Conservation (phyloP, 2,888 invertebrate species). For the Campoplex nolae region DNA sequence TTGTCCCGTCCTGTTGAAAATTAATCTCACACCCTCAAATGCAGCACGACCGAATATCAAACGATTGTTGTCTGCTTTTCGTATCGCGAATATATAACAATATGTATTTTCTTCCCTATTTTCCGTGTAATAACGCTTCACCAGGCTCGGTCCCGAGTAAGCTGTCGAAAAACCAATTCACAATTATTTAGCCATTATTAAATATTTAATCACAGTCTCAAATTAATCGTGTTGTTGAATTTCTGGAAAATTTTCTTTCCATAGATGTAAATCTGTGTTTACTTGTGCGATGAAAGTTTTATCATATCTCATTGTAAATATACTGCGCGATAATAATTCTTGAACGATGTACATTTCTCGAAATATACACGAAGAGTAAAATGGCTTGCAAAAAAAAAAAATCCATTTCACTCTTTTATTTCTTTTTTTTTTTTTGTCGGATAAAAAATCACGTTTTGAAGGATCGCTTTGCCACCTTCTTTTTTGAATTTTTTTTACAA, state of each 20-base stretch:
- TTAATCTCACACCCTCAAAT: constrained; percentile 60
- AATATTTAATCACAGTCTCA: neutral
- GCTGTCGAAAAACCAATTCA: constrained; percentile 42
- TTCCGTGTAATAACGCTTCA: constrained; percentile 58
- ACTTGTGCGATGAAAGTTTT: neutral
- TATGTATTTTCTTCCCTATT: constrained; percentile 41
- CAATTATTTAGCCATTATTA: neutral
- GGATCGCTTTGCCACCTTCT: neutral
- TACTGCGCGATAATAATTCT: neutral
- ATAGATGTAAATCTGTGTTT: neutral
- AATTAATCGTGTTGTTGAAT: neutral
- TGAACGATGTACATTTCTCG: neutral
- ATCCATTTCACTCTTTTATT: neutral
- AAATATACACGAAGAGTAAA: neutral
- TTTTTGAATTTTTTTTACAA: neutral
- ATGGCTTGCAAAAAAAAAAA: neutral
- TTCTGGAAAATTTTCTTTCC: neutral
- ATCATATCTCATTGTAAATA: constrained; percentile 1
- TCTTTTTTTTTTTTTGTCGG: neutral
- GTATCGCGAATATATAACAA: constrained; percentile 64
- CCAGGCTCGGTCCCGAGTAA: constrained; percentile 59
- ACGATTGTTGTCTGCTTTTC: constrained; percentile 41
- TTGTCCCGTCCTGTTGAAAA: constrained; percentile 58
- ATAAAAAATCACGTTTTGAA: neutral
- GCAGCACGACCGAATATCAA: constrained; percentile 63